Base-by-base conservation (phyloP, 2,797 vertebrate species). In the Sarcophilus harrisii region DNA sequence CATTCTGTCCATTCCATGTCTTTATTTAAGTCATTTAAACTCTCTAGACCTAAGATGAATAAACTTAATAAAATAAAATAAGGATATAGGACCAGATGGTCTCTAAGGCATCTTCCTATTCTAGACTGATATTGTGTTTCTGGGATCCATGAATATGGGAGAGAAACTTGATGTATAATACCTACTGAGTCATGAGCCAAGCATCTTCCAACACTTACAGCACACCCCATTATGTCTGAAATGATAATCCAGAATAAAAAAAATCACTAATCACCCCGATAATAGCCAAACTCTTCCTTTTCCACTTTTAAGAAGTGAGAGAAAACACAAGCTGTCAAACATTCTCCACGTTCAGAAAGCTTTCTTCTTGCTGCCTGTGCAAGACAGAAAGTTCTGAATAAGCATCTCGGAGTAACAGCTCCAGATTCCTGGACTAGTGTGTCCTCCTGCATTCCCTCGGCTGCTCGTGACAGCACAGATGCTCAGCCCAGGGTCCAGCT, bases 261-360 rank as follows among this genome's bases (percentile, higher is more conserved):
- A 6, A 1, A 45, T 27, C 3, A 5, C 0, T 2, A 73, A 24
- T 0, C 14, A 57, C 38, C 49, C 10, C 18, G 13, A 57, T 0
- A 90, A 45, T 95, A 96, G 52, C 32, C 11, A 38, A 8, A 11
- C 0, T 93, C 54, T 96, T 66, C 28, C 29, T 29, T 93, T 58
- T 92, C 6, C 27, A 93, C 81, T 60, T 45, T 57, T 30, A 57
- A 30, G 38, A 57, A 9, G 12, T 0, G 90, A 59, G 66, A 55
- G 52, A 30, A 55, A 91, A 57, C 90, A n/a, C 29, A 89, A 95
- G 52, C 90, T 45, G 92, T 89, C 66, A 95, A 93, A 92, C 32
- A 30, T 2, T 38, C 95, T 91, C 93, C 58, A 92, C 52, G 59
- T 45, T 93, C 96, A 73, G 55, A 62, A 96, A 92, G 93, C 13